Conservation (phyloP, 1,140 invertebrate genomes). For the Euwallacea similis region DNA sequence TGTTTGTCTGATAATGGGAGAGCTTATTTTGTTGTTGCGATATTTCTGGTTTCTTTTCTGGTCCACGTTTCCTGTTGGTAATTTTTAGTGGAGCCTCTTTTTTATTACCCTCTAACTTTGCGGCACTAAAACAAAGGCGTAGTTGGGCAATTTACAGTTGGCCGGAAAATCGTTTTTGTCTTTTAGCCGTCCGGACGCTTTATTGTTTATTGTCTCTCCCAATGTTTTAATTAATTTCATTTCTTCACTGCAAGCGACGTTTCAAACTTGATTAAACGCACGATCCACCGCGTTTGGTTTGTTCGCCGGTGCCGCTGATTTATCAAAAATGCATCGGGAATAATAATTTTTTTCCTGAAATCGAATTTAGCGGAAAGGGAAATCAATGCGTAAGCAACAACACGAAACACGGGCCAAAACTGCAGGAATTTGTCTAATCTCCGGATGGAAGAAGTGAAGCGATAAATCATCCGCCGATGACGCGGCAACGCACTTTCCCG, state of each 20-base stretch:
- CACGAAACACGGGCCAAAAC: background rate
- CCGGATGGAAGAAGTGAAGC: conserved; percentile 7
- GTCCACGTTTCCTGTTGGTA: conserved; percentile 10
- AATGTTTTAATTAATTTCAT: conserved; percentile 26
- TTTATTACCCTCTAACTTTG: too few species aligned
- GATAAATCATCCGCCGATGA: conserved; percentile 34
- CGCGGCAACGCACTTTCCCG: conserved; percentile 34
- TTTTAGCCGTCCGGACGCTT: conserved; percentile 4
- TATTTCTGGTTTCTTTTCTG: conserved; percentile 6
- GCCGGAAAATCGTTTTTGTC: conserved; percentile 5
- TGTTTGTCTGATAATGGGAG: conserved; percentile 36
- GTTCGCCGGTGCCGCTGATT: background rate
- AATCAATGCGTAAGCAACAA: background rate
- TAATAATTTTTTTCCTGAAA: too few species aligned
- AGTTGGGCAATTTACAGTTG: background rate
- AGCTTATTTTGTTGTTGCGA: conserved; percentile 16
- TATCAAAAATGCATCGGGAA: background rate
- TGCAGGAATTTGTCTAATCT: conserved; percentile 22
- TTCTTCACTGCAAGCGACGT: conserved; percentile 23
- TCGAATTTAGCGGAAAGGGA: too few species aligned
- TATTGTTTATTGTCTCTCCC: conserved; percentile 14
- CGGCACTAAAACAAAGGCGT: background rate
- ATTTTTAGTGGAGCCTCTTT: too few species aligned
- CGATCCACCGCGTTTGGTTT: background rate
- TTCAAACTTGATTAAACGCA: conserved; percentile 19